Evolutionary conservation across 2,113 vertebrate genomes (phyloP), one percentile per base, ranked within the genome.

Genomic region (Oplegnathus fasciatus): DNA sequence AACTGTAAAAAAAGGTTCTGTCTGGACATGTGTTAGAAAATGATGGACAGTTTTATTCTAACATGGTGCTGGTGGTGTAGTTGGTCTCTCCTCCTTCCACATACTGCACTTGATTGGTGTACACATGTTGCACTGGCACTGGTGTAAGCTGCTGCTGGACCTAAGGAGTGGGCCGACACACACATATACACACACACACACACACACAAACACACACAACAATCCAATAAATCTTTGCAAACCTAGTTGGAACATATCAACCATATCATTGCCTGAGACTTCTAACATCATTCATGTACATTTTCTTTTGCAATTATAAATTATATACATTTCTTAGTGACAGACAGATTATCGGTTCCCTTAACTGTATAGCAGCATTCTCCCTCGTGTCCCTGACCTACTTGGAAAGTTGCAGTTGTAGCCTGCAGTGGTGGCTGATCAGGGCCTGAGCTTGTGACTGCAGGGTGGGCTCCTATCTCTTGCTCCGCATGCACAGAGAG

Each of bases 31-130:
- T 55, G 34, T 37, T 60, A n/a, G 54, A 46, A 64, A 94, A 94
- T 96, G 72, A 34, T n/a, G 9, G 15, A 67, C 7, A 34, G 48
- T 24, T 55, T 75, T 28, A 72, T 81, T 77, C 93, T 94, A 79
- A 98, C 97, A 98, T 98, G 91, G 97, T 97, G 74, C 96, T 97
- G 86, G 97, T 96, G 2, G 97, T 95, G 92, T 98, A 98, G 94
- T 92, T 97, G 88, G 93, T 86, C 13, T 98, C 97, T 70, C 93
- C 95, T 55, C 96, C 97, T 86, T 98, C 97, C 92, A 98, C 97
- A 86, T 98, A 98, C 91, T 98, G 97, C 88, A 98, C 97, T 91
- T 97, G 97, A 92, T 96, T 97, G 88, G 97, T 91, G 87, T 98
- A 98, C 65, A 98, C 97, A 57, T 98, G 97, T 75, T 97, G 95